A percentile compares a stretch with the other conserved stretches of the same genome.
Conservation (phyloP, 2,797 vertebrate genomes). For the Nyctalus aviator region DNA sequence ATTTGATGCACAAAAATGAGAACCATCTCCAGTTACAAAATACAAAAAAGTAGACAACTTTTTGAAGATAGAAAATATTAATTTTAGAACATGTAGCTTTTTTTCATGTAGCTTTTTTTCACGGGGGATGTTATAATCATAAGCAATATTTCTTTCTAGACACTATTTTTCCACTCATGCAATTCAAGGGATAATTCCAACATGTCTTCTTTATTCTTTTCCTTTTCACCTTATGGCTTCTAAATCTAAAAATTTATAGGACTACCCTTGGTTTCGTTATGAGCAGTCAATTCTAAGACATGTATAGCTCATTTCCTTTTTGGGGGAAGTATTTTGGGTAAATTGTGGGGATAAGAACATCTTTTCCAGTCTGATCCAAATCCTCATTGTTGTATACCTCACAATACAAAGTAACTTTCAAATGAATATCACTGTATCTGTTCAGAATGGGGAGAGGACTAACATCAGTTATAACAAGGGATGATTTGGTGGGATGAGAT, state of each 20-base stretch:
- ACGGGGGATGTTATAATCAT: background rate
- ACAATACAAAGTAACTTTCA: background rate
- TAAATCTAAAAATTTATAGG: background rate
- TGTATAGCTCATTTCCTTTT: background rate
- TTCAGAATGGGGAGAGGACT: background rate
- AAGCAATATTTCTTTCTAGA: slow-evolving; percentile 16
- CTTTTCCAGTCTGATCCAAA: background rate
- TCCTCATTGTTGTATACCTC: background rate
- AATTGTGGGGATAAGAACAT: background rate
- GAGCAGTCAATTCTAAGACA: background rate
- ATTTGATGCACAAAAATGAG: slow-evolving; percentile 9
- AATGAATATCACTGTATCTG: background rate
- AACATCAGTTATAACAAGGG: background rate
- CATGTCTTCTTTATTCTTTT: background rate
- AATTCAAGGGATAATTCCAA: slow-evolving; percentile 14
- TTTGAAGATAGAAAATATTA: background rate
- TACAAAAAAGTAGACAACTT: background rate
- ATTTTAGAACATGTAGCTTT: slow-evolving; percentile 11
- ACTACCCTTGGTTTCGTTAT: background rate
- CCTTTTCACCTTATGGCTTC: background rate
- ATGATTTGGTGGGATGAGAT: background rate
- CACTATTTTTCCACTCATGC: background rate
- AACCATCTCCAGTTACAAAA: background rate
- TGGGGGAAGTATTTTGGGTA: background rate
- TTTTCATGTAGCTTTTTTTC: background rate